These are phyloP conservation scores for Mesochorus sp. DNA, from an alignment of 2,888 invertebrate species.

Conservation along the genomic window DNA sequence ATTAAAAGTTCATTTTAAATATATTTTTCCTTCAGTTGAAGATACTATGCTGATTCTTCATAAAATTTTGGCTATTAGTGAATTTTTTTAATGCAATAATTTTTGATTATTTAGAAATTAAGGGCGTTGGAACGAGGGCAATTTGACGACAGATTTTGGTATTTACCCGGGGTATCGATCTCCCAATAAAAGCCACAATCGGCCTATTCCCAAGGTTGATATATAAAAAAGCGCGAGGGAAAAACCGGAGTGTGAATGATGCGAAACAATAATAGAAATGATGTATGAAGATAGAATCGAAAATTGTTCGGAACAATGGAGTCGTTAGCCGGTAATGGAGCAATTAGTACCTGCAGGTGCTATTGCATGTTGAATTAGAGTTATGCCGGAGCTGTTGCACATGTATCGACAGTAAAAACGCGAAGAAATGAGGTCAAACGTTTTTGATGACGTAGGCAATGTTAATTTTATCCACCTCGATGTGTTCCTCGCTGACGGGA, in stretches of 20 bases:
- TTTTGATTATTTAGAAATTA: too few species aligned
- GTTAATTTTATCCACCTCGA: constrained; percentile 3
- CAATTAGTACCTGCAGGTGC: constrained; percentile 36
- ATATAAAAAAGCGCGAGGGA: background rate
- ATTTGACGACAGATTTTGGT: too few species aligned
- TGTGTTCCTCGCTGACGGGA: background rate
- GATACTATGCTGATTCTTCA: too few species aligned
- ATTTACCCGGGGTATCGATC: too few species aligned
- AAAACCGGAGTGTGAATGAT: constrained; percentile 9
- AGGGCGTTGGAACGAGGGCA: too few species aligned
- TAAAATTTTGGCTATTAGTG: too few species aligned
- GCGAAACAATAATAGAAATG: background rate
- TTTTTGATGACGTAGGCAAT: constrained; percentile 36
- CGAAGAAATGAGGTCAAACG: constrained; percentile 52
- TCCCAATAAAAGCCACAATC: background rate
- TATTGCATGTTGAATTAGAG: background rate
- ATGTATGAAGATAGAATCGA: background rate
- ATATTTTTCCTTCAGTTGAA: too few species aligned
- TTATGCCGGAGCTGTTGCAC: constrained; percentile 3
- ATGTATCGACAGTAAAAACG: background rate
- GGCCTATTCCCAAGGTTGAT: background rate
- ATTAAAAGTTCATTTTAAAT: too few species aligned
- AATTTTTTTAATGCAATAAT: too few species aligned
- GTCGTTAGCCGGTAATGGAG: constrained; percentile 43
- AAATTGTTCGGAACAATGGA: constrained; percentile 46